These are phyloP conservation scores for Celastrina argiolus DNA, from an alignment of 2,888 invertebrate genomes.

Conservation along the genomic window DNA sequence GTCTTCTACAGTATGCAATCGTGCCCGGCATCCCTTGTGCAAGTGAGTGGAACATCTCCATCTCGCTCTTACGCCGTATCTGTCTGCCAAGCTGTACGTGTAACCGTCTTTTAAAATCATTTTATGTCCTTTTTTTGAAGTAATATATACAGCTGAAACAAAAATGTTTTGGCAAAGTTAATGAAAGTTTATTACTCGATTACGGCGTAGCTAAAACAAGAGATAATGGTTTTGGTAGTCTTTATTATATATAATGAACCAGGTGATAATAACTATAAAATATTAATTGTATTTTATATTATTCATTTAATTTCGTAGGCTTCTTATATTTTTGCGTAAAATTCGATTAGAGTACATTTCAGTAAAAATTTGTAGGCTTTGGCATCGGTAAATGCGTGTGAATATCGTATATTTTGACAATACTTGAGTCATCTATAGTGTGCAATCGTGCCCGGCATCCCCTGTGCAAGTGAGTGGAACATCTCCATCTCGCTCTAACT, in stretches of 20 bases:
- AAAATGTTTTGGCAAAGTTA: conserved; percentile 3
- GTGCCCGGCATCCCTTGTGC: conserved; percentile 40
- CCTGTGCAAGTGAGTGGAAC: conserved; percentile 45
- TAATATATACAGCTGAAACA: conserved; percentile 33
- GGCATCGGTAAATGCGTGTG: conserved; percentile 31
- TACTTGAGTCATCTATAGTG: conserved; percentile 34
- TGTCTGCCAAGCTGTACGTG: conserved; percentile 38
- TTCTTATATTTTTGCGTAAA: too few relatives aligned
- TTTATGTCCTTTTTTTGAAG: conserved; percentile 35
- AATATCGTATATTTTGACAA: conserved; percentile 25
- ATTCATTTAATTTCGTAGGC: too few relatives aligned
- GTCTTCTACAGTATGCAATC: too few relatives aligned
- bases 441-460: conserved; percentile 40
- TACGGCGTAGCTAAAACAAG: too few relatives aligned
- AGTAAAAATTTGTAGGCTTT: neutral
- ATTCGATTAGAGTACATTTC: neutral
- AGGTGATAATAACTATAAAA: too few relatives aligned
- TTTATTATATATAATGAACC: too few relatives aligned
- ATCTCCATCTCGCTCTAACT: conserved; percentile 44
- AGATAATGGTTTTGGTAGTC: too few relatives aligned
- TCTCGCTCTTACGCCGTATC: conserved; percentile 34
- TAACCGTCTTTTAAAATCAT: conserved; percentile 42
- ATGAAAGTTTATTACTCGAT: too few relatives aligned
- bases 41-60: conserved; percentile 53
- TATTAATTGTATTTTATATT: too few relatives aligned